A percentile compares a stretch with the other conserved stretches of the same genome.
Evolutionary conservation across 2,113 vertebrate species (phyloP).

Genomic region (Chaetodon trifascialis): DNA sequence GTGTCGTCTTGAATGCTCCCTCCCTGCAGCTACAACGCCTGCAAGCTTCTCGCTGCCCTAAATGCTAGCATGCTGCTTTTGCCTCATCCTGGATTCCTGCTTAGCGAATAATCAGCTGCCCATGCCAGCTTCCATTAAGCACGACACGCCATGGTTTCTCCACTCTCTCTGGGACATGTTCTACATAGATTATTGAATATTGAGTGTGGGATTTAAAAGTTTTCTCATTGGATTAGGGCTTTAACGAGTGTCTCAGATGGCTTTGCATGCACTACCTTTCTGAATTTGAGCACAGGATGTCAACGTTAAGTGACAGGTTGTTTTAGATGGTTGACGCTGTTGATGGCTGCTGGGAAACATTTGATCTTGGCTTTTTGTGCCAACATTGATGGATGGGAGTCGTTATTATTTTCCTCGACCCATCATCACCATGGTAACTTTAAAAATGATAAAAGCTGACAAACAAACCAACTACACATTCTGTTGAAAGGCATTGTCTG

Average conservation of each 20-base stretch:
- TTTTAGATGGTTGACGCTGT: neutral
- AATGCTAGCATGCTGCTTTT: slow-evolving; percentile 48
- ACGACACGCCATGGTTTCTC: slow-evolving; percentile 7
- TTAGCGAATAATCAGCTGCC: slow-evolving; percentile 37
- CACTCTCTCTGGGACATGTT: slow-evolving; percentile 36
- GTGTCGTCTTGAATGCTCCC: slow-evolving; percentile 43
- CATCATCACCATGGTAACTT: slow-evolving; percentile 19
- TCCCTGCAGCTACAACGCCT: slow-evolving; percentile 46
- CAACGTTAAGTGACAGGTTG: slow-evolving; percentile 12
- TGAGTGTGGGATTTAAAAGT: slow-evolving; percentile 43
- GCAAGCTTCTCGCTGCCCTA: slow-evolving; percentile 38
- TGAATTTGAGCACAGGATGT: slow-evolving; percentile 12
- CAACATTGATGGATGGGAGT: slow-evolving; percentile 21
- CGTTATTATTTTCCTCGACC: slow-evolving; percentile 2
- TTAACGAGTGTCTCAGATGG: slow-evolving; percentile 21
- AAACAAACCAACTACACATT: slow-evolving; percentile 30
- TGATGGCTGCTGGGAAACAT: slow-evolving; percentile 12
- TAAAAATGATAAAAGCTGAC: slow-evolving; percentile 38
- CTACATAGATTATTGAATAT: slow-evolving; percentile 59
- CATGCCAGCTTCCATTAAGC: slow-evolving; percentile 50
- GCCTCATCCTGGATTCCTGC: slow-evolving; percentile 44
- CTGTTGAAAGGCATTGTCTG: slow-evolving; percentile 32
- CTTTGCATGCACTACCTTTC: slow-evolving; percentile 22
- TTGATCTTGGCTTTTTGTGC: neutral
- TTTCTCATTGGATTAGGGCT: slow-evolving; percentile 41